Evolutionary conservation across 1,140 invertebrate species (phyloP).

Genomic region (Battus philenor): DNA sequence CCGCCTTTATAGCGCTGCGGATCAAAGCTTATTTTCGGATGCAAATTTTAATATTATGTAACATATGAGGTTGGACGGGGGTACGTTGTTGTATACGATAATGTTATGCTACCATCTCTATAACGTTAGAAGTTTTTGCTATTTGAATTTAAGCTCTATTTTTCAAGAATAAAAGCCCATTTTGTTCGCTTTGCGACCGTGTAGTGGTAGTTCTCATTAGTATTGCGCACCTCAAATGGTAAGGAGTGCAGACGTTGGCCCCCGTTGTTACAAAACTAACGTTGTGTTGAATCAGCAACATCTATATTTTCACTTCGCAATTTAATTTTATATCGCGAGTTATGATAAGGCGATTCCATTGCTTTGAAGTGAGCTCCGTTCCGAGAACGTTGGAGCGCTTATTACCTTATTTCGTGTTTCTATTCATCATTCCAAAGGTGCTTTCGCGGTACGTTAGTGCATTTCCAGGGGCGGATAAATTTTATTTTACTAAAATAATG

Average conservation of each 20-base stretch:
- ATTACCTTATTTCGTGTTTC: too few species aligned
- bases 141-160: too few species aligned
- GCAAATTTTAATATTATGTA: conserved; percentile 6
- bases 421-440: too few species aligned
- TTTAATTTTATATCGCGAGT: conserved; percentile 12
- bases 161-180: too few species aligned
- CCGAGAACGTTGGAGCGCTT: conserved; percentile 1
- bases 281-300: conserved; percentile 3
- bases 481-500: too few species aligned
- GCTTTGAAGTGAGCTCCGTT: neutral
- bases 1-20: conserved; percentile 1
- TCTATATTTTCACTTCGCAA: conserved; percentile 4
- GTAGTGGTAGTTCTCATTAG: conserved; percentile 7
- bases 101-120: conserved; percentile 3
- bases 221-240: conserved; percentile 5
- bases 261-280: neutral
- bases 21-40: conserved; percentile 11
- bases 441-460: too few species aligned
- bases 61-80: neutral
- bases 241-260: neutral
- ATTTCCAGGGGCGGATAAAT: too few species aligned
- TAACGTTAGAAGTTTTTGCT: neutral
- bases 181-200: too few species aligned
- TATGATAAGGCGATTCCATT: conserved; percentile 7
- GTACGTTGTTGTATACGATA: conserved; percentile 7